Evolutionary conservation across 1,140 invertebrate genomes (phyloP).

Genomic region (Caenorhabditis tropicalis): DNA sequence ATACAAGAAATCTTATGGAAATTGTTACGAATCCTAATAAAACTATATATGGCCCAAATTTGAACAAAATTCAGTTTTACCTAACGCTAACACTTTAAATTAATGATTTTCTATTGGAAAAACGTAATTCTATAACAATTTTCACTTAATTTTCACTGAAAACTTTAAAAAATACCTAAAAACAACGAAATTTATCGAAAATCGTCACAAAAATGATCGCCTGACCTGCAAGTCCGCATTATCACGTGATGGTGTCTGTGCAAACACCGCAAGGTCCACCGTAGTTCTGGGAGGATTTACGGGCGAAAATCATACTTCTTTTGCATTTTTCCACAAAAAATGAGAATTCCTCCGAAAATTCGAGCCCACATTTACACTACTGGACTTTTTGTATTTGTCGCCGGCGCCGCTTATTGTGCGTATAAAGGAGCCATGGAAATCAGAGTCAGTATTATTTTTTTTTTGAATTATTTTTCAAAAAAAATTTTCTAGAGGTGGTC

Average conservation of each 20-base stretch:
- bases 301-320: background rate
- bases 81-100: too few relatives aligned
- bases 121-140: too few relatives aligned
- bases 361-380: background rate
- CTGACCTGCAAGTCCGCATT: background rate
- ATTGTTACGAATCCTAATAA: too few relatives aligned
- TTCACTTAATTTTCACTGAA: too few relatives aligned
- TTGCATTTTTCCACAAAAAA: background rate
- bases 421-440: background rate
- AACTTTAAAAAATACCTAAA: background rate
- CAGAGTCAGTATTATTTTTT: background rate
- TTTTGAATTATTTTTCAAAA: background rate
- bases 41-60: too few relatives aligned
- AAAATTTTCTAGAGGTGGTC: background rate
- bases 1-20: too few relatives aligned
- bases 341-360: conserved; percentile 6
- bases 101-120: too few relatives aligned
- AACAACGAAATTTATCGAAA: background rate
- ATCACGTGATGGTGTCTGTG: background rate
- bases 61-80: too few relatives aligned
- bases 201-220: background rate
- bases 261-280: background rate
- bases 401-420: background rate
- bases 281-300: background rate
- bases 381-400: background rate